These are phyloP conservation scores for Uloborus diversus DNA, from an alignment of 1,140 invertebrate genomes.

Conservation along the genomic window DNA sequence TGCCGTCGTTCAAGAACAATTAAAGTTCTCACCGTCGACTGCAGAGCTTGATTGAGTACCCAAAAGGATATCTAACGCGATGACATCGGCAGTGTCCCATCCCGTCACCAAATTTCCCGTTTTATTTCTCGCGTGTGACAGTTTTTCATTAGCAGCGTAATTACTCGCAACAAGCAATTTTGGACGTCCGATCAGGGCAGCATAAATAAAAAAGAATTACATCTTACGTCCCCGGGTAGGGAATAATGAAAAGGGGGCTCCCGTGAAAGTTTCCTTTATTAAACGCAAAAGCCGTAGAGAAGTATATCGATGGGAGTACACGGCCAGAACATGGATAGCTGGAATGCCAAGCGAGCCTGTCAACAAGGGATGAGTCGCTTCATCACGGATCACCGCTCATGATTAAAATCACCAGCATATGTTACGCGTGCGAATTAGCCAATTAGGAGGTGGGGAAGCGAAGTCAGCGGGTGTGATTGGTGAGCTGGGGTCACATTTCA, in stretches of 20 bases:
- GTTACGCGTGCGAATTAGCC: conserved; percentile 49
- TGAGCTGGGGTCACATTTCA: conserved; percentile 35
- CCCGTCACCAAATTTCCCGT: too few relatives aligned
- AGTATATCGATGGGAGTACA: conserved; percentile 22
- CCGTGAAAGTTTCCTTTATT: conserved; percentile 28
- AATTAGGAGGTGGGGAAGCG: conserved; percentile 37
- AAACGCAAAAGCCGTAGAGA: conserved; percentile 20
- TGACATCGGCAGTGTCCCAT: too few relatives aligned
- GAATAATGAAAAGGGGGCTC: conserved; percentile 38
- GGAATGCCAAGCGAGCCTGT: conserved; percentile 45
- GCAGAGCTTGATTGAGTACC: too few relatives aligned
- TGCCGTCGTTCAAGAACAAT: too few relatives aligned
- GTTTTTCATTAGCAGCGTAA: conserved; percentile 47
- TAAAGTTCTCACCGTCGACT: too few relatives aligned
- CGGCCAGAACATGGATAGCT: conserved; percentile 38
- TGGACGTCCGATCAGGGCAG: conserved; percentile 9
- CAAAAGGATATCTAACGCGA: too few relatives aligned
- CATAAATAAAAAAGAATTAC: conserved; percentile 49
- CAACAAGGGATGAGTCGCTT: conserved; percentile 33
- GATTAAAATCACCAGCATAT: conserved; percentile 51
- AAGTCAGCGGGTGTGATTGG: conserved; percentile 47
- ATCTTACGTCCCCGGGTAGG: neutral
- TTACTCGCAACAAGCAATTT: conserved; percentile 34
- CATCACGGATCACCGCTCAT: conserved; percentile 49
- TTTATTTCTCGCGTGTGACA: conserved; percentile 13